Percentiles rank a stretch among this genome's conserved stretches.
Evolutionary conservation across 37 sponge, comb jelly and placozoan genomes (phyloP).

Genomic region (Ephydatia muelleri): DNA sequence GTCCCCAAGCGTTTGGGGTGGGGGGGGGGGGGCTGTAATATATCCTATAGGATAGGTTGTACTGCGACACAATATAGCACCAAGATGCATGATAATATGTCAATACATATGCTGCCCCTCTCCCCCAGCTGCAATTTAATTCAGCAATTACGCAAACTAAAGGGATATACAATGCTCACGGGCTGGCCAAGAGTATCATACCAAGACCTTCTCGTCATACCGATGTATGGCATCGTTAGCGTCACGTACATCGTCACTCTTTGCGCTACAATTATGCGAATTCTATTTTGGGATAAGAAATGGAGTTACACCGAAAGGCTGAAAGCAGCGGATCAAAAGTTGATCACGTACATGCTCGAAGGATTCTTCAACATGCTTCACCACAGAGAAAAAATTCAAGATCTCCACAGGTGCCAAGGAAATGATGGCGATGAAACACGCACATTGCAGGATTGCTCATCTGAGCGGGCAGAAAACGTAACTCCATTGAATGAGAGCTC

Average conservation of each 20-base stretch:
- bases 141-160: too few species aligned
- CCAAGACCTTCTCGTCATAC: not conserved
- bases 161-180: not conserved
- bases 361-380: not conserved
- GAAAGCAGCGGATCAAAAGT: not conserved
- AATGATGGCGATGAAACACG: not conserved
- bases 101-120: too few species aligned
- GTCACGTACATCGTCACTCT: not conserved
- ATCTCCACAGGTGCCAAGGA: not conserved
- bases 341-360: not conserved
- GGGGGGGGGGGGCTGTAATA: too few species aligned
- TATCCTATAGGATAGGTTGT: too few species aligned
- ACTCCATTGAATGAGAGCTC: not conserved
- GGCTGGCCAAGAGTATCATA: not conserved
- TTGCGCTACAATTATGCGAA: not conserved
- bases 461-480: not conserved
- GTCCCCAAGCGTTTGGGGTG: too few species aligned
- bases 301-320: not conserved
- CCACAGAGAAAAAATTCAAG: not conserved
- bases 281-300: not conserved
- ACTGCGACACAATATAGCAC: too few species aligned
- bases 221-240: not conserved
- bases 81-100: too few species aligned
- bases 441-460: not conserved
- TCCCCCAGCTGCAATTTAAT: too few species aligned